Evolutionary conservation across 2,888 invertebrate genomes (phyloP).

Genomic region (Stramonita haemastoma): DNA sequence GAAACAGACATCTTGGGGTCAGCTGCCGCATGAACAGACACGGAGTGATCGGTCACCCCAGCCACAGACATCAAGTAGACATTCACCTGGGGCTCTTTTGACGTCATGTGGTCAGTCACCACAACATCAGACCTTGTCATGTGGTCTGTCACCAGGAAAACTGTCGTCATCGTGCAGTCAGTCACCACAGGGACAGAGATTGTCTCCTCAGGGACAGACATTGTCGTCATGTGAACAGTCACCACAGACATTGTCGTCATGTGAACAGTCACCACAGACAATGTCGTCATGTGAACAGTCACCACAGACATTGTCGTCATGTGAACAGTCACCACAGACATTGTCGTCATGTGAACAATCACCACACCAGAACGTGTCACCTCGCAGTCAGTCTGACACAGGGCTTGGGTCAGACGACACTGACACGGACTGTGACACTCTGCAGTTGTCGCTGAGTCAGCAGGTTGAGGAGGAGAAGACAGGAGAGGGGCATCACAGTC

Average conservation of each 20-base stretch:
- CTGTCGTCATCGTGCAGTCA: neutral
- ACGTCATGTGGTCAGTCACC: neutral
- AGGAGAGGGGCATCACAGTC: neutral
- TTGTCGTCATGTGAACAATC: neutral
- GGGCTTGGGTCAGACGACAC: constrained; percentile 46
- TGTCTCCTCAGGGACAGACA: too few relatives aligned
- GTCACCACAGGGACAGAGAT: neutral
- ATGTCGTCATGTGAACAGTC: neutral
- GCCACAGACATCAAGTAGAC: neutral
- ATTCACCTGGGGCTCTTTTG: too few relatives aligned
- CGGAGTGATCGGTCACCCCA: constrained; percentile 36
- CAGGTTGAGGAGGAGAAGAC: too few relatives aligned
- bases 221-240: neutral
- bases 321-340: neutral
- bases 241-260: neutral
- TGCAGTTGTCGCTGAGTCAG: neutral
- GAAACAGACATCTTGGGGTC: neutral
- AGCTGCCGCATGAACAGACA: neutral
- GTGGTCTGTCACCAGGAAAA: neutral
- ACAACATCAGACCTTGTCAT: neutral
- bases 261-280: neutral
- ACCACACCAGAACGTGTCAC: constrained; percentile 27
- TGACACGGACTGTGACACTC: constrained; percentile 42
- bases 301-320: neutral
- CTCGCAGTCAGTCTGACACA: constrained; percentile 45